Evolutionary conservation across 2,113 vertebrate genomes (phyloP), one percentile per base, ranked within the genome.

Genomic region (Gadus macrocephalus): DNA sequence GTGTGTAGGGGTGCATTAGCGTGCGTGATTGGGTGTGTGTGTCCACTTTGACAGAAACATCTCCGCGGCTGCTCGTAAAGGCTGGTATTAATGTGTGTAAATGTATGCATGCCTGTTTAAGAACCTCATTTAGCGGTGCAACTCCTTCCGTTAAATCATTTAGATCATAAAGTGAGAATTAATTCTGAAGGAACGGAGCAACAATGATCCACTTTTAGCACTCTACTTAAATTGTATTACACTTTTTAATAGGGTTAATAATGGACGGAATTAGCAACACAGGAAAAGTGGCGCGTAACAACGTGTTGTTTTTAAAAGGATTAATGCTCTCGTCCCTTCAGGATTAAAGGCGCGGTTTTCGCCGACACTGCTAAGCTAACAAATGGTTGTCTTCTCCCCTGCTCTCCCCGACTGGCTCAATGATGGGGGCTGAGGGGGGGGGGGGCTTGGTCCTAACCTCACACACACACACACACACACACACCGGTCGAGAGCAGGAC

Each of bases 181-280:
- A 85, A 87, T 86, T 89, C 81, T 81, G 87, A 90, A 77, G 83
- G 74, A 85, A 89, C 15, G 17, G 65, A 83, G 70, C 68, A 85
- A 87, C 81, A 90, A 91, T 88, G 79, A 87, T 85, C 79, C 83
- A 86, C 82, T 86, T 88, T 88, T 75, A 84, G 82, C 79, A 80
- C 84, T 85, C 81, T 75, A 76, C 82, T 85, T 83, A 83, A 86
- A 85, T 85, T 78, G 79, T 73, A 90, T 83, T 84, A 90, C 80
- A 81, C 75, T 82, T 89, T 49, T 89, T 88, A 90, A 90, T 84
- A 82, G 85, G 81, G 87, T 88, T 90, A 89, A 90, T 89, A 91
- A 88, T 86, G 86, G 83, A 77, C 62, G 49, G 79, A 81, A 85
- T 88, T 88, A 85, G 79, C 76, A 82, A 89, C 79, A 83, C 78